phyloP scores from a whole-genome alignment of 2,888 invertebrate genomes.

The Glaucopsyche alexis region DNA sequence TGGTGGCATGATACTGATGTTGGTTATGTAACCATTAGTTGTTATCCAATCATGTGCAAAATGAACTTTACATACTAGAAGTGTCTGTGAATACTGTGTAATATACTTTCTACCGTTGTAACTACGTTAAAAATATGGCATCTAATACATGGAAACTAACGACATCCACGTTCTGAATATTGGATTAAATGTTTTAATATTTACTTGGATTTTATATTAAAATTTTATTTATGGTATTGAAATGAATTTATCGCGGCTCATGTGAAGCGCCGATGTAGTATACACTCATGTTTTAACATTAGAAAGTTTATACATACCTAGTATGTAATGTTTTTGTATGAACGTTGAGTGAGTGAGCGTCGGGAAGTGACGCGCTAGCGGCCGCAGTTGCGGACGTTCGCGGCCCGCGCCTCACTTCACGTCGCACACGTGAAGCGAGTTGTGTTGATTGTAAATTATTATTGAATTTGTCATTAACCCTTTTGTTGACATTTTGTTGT shows the following conservation, averaged over 20 bases:
- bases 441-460: constrained; percentile 24
- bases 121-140: neutral
- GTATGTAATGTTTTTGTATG: constrained; percentile 16
- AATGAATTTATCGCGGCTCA: neutral
- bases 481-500: constrained; percentile 26
- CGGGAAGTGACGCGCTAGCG: constrained; percentile 1
- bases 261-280: too few species aligned
- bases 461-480: neutral
- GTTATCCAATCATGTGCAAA: constrained; percentile 21
- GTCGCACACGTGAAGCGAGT: neutral
- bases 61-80: constrained; percentile 28
- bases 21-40: constrained; percentile 37
- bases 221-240: neutral
- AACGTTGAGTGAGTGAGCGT: neutral
- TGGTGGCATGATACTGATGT: constrained; percentile 34
- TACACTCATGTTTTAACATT: neutral
- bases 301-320: constrained; percentile 19
- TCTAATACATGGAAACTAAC: neutral
- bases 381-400: neutral
- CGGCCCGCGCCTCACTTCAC: neutral
- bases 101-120: neutral
- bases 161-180: neutral
- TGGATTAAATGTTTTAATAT: neutral
- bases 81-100: neutral
- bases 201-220: neutral